phyloP scores from a whole-genome alignment of 2,888 invertebrate species.

The Dendrolimus houi region DNA sequence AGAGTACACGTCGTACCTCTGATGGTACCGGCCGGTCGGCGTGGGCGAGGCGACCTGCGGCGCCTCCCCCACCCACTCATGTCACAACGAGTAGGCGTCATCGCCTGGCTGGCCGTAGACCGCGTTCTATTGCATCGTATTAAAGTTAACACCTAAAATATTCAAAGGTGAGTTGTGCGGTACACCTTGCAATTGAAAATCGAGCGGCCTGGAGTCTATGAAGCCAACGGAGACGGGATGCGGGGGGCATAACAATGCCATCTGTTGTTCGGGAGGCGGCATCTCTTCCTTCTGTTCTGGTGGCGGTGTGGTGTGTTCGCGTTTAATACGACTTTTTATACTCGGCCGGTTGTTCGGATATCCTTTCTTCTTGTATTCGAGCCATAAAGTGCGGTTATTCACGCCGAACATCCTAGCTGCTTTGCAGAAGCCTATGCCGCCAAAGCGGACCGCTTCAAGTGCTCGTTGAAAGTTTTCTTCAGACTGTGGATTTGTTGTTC shows the following conservation, averaged over 20 bases:
- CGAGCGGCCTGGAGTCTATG: conserved; percentile 82
- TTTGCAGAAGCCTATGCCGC: conserved; percentile 91
- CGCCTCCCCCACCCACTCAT: conserved; percentile 45
- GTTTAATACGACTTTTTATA: conserved; percentile 84
- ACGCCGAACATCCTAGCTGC: conserved; percentile 90
- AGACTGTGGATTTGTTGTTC: conserved; percentile 86
- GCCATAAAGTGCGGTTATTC: conserved; percentile 89
- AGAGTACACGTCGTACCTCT: background rate
- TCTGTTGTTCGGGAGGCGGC: conserved; percentile 45
- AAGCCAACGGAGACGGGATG: conserved; percentile 82
- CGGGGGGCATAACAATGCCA: conserved; percentile 78
- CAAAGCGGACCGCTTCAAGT: conserved; percentile 87
- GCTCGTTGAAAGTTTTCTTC: conserved; percentile 90
- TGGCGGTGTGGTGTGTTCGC: conserved; percentile 80
- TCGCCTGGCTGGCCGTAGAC: conserved; percentile 43
- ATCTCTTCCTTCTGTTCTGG: conserved; percentile 66
- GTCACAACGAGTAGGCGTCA: conserved; percentile 57
- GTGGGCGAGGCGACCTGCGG: conserved; percentile 17
- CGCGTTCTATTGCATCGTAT: conserved; percentile 82
- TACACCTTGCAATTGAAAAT: conserved; percentile 80
- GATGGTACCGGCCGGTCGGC: conserved; percentile 3
- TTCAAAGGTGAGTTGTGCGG: conserved; percentile 79
- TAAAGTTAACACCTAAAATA: conserved; percentile 85
- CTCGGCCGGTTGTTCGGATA: conserved; percentile 88
- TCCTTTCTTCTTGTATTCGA: conserved; percentile 89